Conservation (phyloP, 2,797 vertebrate genomes). For the Bovichtus variegatus region DNA sequence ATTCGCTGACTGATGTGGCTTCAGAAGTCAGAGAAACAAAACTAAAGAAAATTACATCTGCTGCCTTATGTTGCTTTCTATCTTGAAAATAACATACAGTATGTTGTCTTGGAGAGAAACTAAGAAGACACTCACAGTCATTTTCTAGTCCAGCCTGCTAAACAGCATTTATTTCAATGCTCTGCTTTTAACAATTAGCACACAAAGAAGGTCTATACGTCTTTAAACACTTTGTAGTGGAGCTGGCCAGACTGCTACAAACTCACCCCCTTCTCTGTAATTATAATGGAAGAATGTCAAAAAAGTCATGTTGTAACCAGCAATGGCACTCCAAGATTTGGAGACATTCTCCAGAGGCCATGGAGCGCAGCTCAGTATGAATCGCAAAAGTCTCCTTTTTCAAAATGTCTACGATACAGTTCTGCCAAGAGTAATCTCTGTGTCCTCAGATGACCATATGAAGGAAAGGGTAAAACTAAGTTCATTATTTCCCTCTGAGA, state of each 20-base stretch:
- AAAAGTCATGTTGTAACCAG: constrained; percentile 34
- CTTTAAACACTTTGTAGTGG: background rate
- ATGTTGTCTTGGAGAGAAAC: background rate
- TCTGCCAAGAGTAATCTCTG: constrained; percentile 5
- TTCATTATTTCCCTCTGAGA: constrained; percentile 40
- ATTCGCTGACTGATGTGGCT: constrained; percentile 20
- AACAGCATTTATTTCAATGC: constrained; percentile 1
- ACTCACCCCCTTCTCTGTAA: constrained; percentile 8
- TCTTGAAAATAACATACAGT: background rate
- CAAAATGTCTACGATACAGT: constrained; percentile 11
- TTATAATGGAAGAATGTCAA: constrained; percentile 46
- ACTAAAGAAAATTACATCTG: constrained; percentile 22
- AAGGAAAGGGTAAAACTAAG: constrained; percentile 52
- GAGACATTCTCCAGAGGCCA: constrained; percentile 22
- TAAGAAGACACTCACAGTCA: background rate
- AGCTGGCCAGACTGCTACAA: constrained; percentile 12
- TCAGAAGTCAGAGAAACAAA: constrained; percentile 11
- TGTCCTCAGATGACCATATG: constrained; percentile 54
- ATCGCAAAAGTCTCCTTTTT: constrained; percentile 5
- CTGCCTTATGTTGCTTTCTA: background rate
- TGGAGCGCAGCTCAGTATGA: constrained; percentile 9
- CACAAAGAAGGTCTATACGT: background rate
- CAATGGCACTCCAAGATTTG: constrained; percentile 22
- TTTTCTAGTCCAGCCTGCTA: background rate
- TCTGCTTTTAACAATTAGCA: background rate